A percentile compares a stretch with the other conserved stretches of the same genome.
Conservation (phyloP, 2,113 vertebrate genomes). For the Chaetops frenatus region DNA sequence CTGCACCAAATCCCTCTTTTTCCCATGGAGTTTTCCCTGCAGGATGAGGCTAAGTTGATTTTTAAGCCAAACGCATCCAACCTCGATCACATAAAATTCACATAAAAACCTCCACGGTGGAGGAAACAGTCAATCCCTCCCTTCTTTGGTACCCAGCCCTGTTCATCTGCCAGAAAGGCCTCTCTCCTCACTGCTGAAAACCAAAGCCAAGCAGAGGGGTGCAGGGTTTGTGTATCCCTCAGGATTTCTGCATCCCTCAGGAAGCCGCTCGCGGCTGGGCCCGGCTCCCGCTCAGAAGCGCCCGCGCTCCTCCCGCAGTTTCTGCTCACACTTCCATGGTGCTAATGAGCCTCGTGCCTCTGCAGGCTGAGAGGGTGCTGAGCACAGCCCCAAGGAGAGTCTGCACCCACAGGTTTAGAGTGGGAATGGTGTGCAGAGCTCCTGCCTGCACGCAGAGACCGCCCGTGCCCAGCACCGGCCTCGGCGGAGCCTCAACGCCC, state of each 20-base stretch:
- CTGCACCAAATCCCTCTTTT: too few species aligned
- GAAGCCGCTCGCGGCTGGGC: neutral
- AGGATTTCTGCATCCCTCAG: neutral
- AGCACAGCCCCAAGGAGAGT: neutral
- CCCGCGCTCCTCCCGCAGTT: neutral
- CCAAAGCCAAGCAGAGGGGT: neutral
- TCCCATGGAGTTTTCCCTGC: neutral
- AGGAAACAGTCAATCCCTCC: neutral
- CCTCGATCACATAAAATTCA: accelerated
- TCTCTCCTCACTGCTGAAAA: neutral
- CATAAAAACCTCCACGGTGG: accelerated
- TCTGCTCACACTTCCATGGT: neutral
- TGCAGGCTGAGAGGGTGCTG: neutral
- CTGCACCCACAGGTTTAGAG: accelerated
- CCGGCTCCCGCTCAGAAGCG: neutral
- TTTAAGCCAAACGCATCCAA: neutral
- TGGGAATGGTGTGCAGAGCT: accelerated
- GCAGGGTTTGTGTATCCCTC: neutral
- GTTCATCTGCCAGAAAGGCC: accelerated
- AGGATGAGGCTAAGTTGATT: accelerated
- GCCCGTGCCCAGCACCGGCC: accelerated
- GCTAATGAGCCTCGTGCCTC: neutral
- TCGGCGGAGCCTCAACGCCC: accelerated
- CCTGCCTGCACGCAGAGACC: accelerated
- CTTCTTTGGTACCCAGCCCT: neutral